Percentiles rank a stretch among this genome's conserved stretches.
Conservation (phyloP, 1,140 invertebrate genomes). For the Notospermus geniculatus region DNA sequence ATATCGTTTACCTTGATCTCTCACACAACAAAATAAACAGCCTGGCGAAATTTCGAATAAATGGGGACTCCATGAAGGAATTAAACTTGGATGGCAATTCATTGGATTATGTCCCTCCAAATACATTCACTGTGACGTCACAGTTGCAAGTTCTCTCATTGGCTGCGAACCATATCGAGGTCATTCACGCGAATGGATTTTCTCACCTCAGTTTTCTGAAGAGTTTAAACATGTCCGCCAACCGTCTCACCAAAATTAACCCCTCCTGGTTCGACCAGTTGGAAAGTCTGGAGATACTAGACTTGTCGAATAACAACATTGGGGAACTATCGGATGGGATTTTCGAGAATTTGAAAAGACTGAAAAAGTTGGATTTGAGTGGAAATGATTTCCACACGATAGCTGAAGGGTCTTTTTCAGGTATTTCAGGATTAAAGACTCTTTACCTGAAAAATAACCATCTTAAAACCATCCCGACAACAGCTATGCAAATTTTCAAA, state of each 20-base stretch:
- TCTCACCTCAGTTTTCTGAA: neutral
- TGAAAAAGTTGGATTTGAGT: neutral
- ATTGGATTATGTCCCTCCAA: neutral
- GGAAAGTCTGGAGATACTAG: neutral
- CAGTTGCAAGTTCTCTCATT: neutral
- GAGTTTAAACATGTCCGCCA: constrained; percentile 2
- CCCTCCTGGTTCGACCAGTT: neutral
- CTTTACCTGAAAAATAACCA: constrained; percentile 3
- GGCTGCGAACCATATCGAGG: neutral
- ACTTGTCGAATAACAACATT: neutral
- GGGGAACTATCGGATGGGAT: neutral
- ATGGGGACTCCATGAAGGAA: neutral
- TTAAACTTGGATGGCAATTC: neutral
- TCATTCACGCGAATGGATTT: neutral
- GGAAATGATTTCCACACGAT: constrained; percentile 1
- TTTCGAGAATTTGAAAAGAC: neutral
- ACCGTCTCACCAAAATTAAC: neutral
- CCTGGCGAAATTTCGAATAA: neutral
- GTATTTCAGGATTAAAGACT: neutral
- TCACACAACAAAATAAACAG: constrained; percentile 2
- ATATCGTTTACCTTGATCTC: neutral
- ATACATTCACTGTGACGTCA: neutral
- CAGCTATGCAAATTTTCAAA: constrained; percentile 5
- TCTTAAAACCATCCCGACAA: constrained; percentile 1
- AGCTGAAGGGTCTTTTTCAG: neutral